Base-by-base conservation (phyloP, 2,113 vertebrate species). In the Myrmecobius fasciatus region DNA sequence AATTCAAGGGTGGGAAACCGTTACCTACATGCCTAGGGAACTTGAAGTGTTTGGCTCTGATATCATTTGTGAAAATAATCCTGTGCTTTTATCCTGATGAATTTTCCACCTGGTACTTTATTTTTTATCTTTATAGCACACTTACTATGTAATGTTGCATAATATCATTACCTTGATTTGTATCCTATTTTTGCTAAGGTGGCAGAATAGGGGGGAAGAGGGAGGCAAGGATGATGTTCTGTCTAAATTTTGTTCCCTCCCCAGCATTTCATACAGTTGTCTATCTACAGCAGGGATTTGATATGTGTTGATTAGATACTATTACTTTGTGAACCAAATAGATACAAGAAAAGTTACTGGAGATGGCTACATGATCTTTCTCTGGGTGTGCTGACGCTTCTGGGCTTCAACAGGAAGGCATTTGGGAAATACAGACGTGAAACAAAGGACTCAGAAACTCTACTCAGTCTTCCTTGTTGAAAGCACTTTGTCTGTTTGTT, bases 1-100 rank as follows among this genome's bases (percentile, higher is more conserved):
- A 94, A 92, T 53, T 36, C 46, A 96, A 96, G 75, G 52, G 95
- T 83, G 67, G 96, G 91, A 93, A 97, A 26, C 0, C 0, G 48
- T 97, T 97, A 94, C 60, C 92, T 95, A 91, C 43, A 52, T 91
- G 75, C 67, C 98, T n/a, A 8, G 52, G 20, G 91, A 96, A 94
- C 60, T 91, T 60, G 52, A 20, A 36, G 17, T 20, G 26, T 91
- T 20, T 48, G 83, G 28, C 90, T 96, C 75, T 89, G 46, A 93
- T 95, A 17, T 56, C 52, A 46, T 91, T 31, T 96, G 52, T 96
- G 36, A 60, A 95, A 93, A 92, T 52, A n/a, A 95, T 93, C 93
- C 28, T 75, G 12, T 54, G 60, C 95, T 92, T 93, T 96, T 54
- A 67, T 89, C 53, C 49, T 43, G 51, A 92, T 96, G n/a, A 24